These are phyloP conservation scores for Pituophis catenifer DNA, from an alignment of 2,113 vertebrate species.

Conservation along the genomic window DNA sequence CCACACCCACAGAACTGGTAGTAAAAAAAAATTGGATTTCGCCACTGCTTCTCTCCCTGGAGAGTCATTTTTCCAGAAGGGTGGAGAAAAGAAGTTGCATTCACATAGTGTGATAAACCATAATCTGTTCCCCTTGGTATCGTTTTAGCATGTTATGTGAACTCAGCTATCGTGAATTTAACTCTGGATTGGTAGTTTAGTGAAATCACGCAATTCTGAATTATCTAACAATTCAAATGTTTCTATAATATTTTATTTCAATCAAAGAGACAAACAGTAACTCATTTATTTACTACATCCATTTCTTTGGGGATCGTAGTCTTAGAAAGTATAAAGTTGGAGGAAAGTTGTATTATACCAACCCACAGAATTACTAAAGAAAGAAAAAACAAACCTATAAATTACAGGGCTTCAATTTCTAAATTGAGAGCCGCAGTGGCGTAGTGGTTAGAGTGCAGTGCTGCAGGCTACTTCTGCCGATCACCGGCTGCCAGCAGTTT, in stretches of 20 bases:
- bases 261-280: neutral
- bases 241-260: neutral
- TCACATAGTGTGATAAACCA: neutral
- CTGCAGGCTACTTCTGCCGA: no score
- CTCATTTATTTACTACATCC: neutral
- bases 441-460: no score
- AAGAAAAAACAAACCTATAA: neutral
- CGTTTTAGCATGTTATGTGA: neutral
- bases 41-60: no score
- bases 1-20: no score
- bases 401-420: neutral
- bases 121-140: neutral
- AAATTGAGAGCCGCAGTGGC: no score
- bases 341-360: neutral
- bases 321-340: neutral
- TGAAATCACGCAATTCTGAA: neutral
- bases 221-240: neutral
- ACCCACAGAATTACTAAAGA: neutral
- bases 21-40: no score
- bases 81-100: neutral
- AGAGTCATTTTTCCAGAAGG: neutral
- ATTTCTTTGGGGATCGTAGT: neutral
- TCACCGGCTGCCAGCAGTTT: no score
- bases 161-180: neutral
- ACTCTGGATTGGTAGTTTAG: neutral